Percentiles rank a stretch among this genome's conserved stretches.
Conservation (phyloP, 1,140 invertebrate species). For the Ceratosolen solmsi region DNA sequence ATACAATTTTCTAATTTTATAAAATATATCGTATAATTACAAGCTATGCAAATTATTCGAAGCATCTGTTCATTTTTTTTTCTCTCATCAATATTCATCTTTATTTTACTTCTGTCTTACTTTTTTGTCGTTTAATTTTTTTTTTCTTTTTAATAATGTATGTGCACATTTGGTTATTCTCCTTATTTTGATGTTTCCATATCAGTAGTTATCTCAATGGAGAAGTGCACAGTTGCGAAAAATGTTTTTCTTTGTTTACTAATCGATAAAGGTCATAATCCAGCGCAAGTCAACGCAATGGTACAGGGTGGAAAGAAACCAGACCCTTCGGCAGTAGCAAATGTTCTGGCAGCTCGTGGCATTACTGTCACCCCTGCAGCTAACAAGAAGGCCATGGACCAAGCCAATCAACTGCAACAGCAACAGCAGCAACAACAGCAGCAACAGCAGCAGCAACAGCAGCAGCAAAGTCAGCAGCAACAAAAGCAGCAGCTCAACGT, state of each 20-base stretch:
- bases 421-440: slow-evolving; percentile 55
- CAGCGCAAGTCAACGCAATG: slow-evolving; percentile 66
- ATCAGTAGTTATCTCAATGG: slow-evolving; percentile 42
- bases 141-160: slow-evolving; percentile 19
- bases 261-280: slow-evolving; percentile 68
- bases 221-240: slow-evolving; percentile 59
- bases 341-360: slow-evolving; percentile 82
- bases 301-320: slow-evolving; percentile 72
- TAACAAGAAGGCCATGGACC: slow-evolving; percentile 66
- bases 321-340: slow-evolving; percentile 82
- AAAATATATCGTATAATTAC: too few species aligned
- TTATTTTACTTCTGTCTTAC: background rate
- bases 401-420: slow-evolving; percentile 59
- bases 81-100: too few species aligned
- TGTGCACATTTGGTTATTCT: slow-evolving; percentile 51
- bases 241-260: slow-evolving; percentile 61
- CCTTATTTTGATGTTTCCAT: slow-evolving; percentile 48
- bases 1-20: too few species aligned
- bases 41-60: too few species aligned
- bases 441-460: slow-evolving; percentile 53
- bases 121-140: background rate
- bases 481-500: slow-evolving; percentile 61
- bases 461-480: slow-evolving; percentile 53
- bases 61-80: too few species aligned
- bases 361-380: slow-evolving; percentile 81